These are phyloP conservation scores for Siphonodentalium dalli DNA, from an alignment of 2,888 invertebrate genomes.

Conservation along the genomic window DNA sequence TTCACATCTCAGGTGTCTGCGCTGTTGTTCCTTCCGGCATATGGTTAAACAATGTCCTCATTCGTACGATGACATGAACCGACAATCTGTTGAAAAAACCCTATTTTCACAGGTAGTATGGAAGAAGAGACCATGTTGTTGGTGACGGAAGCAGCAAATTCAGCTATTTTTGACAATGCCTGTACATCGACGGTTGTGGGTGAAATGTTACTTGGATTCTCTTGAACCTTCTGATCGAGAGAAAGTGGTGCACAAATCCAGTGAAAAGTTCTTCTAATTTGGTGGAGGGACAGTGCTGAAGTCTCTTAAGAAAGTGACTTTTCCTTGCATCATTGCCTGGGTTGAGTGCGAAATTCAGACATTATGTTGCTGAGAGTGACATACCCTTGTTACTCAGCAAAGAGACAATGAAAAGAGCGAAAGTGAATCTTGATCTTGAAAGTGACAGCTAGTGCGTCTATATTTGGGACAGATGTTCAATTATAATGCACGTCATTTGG, in stretches of 20 bases:
- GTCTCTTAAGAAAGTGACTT: neutral
- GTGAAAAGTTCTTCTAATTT: neutral
- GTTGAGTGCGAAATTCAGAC: neutral
- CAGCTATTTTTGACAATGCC: neutral
- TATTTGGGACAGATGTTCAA: neutral
- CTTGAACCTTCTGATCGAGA: neutral
- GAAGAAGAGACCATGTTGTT: neutral
- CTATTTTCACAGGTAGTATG: neutral
- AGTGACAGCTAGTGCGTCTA: neutral
- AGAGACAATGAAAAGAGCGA: neutral
- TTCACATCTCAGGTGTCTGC: neutral
- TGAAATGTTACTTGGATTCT: neutral
- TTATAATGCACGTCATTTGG: neutral
- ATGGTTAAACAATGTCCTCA: neutral
- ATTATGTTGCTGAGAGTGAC: neutral
- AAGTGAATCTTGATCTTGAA: neutral
- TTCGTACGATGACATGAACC: neutral
- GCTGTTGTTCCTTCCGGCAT: too few species aligned
- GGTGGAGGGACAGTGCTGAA: neutral
- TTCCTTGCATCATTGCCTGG: neutral
- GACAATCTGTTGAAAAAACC: neutral
- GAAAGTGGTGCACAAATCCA: neutral
- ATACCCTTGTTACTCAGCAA: neutral
- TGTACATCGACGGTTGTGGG: neutral
- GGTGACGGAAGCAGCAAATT: neutral